A percentile compares a stretch with the other conserved stretches of the same genome.
Evolutionary conservation across 2,113 vertebrate genomes (phyloP).

Genomic region (Mormoops blainvillei): DNA sequence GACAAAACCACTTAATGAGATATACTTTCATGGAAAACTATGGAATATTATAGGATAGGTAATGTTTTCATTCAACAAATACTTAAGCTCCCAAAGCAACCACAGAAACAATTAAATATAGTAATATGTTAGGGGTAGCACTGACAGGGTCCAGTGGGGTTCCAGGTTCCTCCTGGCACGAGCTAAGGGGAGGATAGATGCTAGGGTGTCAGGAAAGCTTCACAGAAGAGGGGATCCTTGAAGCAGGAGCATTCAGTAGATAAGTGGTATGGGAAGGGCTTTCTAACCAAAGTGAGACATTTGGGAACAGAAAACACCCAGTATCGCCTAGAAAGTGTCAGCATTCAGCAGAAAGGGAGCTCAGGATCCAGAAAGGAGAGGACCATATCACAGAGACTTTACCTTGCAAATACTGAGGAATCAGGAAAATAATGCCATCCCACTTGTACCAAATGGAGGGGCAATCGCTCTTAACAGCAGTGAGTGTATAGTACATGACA

Average conservation of each 20-base stretch:
- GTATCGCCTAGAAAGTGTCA: neutral
- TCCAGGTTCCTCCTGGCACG: neutral
- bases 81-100: neutral
- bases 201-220: neutral
- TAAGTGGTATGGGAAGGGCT: neutral
- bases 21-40: neutral
- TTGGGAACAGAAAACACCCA: neutral
- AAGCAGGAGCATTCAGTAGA: neutral
- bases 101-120: neutral
- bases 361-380: neutral
- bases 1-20: neutral
- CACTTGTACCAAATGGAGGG: neutral
- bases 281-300: neutral
- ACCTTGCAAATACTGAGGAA: neutral
- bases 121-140: neutral
- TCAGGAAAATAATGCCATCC: neutral
- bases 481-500: neutral
- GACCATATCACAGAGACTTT: neutral
- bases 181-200: neutral
- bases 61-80: conserved; percentile 3
- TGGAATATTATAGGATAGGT: neutral
- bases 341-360: neutral
- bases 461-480: neutral
- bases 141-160: neutral
- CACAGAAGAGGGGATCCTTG: neutral